Base-by-base conservation (phyloP, 2,888 invertebrate species). In the Polymixis flavicincta region DNA sequence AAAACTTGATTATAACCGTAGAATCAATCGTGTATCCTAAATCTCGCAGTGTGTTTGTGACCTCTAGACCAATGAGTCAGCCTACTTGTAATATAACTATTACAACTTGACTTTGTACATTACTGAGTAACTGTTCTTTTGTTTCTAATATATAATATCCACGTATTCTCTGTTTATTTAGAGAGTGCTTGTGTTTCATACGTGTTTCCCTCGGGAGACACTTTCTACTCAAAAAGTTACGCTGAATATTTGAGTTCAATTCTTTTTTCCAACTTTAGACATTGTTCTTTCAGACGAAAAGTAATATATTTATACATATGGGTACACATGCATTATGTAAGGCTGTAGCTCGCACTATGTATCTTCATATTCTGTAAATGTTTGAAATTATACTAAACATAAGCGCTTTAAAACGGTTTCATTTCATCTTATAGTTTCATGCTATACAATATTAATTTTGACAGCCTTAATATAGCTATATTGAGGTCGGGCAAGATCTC, bases 151-250 rank as follows among this genome's bases (percentile, higher is more conserved):
- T 64, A 73, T 64, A 59, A 68, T 61, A 66, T 42, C 37, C 69
- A 59, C 83, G 65, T 73, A 14, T 25, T 37, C 25, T 14, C 45
- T 37, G 50, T 68, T 55, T 64, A n/a, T 60, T 32, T 42, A 52
- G 57, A 1, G 57, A 50, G 61, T 14, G 67, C 64, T 68, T 61
- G 78, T 66, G 60, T 72, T 63, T 37, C 63, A 25, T 14, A 59
- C 25, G 50, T 65, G 65, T 48, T 3, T 73, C 81, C 80, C 83
- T 17, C 25, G 74, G 60, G 83, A 74, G 52, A n/a, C 59, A 81
- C 74, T 73, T 63, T 32, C 52, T 60, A 71, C 78, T 82, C 78
- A 54, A 72, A 79, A 71, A 79, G 80, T 74, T 71, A 65, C 74
- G 71, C 57, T 65, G 14, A 78, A 74, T 68, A 74, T 71, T 68